phyloP scores from a whole-genome alignment of 2,797 vertebrate genomes.

The Eulemur rubriventer region DNA sequence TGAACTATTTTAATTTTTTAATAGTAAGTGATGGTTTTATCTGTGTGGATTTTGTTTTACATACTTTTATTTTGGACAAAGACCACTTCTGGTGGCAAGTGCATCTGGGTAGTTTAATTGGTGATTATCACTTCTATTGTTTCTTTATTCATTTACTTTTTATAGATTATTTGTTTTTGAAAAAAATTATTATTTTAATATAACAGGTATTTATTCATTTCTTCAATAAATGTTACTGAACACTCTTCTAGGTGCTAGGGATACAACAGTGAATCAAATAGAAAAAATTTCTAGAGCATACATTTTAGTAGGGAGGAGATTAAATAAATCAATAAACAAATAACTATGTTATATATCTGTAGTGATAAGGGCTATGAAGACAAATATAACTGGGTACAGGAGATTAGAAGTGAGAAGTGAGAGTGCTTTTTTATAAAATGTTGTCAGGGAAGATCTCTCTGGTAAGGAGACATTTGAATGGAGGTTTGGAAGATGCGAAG shows the following conservation, averaged over 20 bases:
- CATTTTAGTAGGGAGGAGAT: not conserved
- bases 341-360: not conserved
- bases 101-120: not conserved
- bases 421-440: not conserved
- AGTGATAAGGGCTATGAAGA: not conserved
- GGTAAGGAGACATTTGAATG: not conserved
- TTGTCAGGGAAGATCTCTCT: not conserved
- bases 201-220: not conserved
- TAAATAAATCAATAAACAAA: not conserved
- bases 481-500: not conserved
- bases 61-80: not conserved
- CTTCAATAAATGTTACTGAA: not conserved
- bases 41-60: not conserved
- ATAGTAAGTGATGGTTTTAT: not conserved
- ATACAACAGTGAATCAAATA: not conserved
- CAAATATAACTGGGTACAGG: not conserved
- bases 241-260: not conserved
- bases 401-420: not conserved
- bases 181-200: not conserved
- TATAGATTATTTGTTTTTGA: not conserved
- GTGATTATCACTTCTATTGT: not conserved
- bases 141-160: constrained; percentile 20
- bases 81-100: not conserved
- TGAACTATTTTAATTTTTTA: constrained; percentile 27
- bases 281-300: not conserved